Base-by-base conservation (phyloP, 2,113 vertebrate genomes). In the Narcine bancroftii region DNA sequence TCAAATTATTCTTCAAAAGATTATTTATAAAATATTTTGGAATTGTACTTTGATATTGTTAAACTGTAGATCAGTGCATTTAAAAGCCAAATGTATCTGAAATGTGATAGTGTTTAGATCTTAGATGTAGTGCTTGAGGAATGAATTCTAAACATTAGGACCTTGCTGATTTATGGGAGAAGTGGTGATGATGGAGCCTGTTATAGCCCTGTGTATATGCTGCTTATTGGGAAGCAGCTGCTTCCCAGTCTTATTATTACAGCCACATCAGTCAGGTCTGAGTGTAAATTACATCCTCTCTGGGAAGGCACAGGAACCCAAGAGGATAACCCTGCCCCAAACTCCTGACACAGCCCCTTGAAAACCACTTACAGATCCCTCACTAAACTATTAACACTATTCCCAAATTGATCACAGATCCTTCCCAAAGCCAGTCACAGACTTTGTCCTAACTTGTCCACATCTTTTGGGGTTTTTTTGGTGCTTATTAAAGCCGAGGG, bases 321-420 rank as follows among this genome's bases (percentile, higher is more conserved):
- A 17, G 81, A 87, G 81, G 33, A 21, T 36, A 87, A 60, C 53
- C 3, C 5, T n/a, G 56, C 53, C 53, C 53, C 53, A 36, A 60
- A 87, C 81, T 19, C 50, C 15, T 85, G 50, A 85, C 50, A 56
- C 81, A 60, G 29, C 81, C 60, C 53, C 81, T 87, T 63, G 53
- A 87, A 63, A 60, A 87, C 53, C 81, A 87, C 81, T 87, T 87
- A 87, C 76, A 79, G 76, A 79, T 79, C 53, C n/a, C 81, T 36
- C 53, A 60, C 81, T 36, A 53, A 81, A 33, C 77, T 81, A 81
- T 60, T 60, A 87, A 85, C 53, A 39, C 81, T 63, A 63, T 87
- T 87, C 81, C 33, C 81, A 87, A 87, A 87, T 87, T 60, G 81
- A 63, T 87, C 81, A 36, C 81, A 87, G 81, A 87, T 63, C 53